Evolutionary conservation across 2,797 vertebrate species (phyloP).

Genomic region (Heterohyrax brucei): DNA sequence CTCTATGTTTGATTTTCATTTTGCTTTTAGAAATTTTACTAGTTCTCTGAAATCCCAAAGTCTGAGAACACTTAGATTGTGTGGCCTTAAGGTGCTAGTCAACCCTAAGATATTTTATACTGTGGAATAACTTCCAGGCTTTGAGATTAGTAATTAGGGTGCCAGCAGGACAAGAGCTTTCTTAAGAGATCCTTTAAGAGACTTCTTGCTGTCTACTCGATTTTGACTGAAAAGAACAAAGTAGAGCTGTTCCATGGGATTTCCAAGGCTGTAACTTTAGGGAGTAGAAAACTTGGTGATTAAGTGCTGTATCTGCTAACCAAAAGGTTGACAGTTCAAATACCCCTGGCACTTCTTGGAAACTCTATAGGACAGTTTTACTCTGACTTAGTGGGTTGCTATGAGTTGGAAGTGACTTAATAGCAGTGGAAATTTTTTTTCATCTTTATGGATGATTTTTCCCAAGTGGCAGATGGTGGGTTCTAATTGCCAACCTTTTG

Average conservation of each 20-base stretch:
- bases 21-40: conserved; percentile 57
- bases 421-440: no score
- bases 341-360: no score
- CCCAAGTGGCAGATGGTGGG: background rate
- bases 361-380: no score
- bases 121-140: background rate
- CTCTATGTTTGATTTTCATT: conserved; percentile 37
- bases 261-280: background rate
- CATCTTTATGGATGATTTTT: background rate
- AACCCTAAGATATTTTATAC: background rate
- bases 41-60: conserved; percentile 34
- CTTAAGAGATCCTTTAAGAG: background rate
- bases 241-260: background rate
- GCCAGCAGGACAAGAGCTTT: background rate
- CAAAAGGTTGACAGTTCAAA: no score
- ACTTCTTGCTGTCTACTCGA: background rate
- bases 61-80: background rate
- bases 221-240: background rate
- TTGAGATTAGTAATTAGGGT: background rate
- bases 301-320: no score
- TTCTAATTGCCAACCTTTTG: background rate
- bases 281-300: no score
- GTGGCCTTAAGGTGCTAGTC: background rate
- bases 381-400: no score
- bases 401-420: no score